A percentile compares a stretch with the other conserved stretches of the same genome.
Conservation (phyloP, 2,888 invertebrate species). For the Achlya flavicornis region DNA sequence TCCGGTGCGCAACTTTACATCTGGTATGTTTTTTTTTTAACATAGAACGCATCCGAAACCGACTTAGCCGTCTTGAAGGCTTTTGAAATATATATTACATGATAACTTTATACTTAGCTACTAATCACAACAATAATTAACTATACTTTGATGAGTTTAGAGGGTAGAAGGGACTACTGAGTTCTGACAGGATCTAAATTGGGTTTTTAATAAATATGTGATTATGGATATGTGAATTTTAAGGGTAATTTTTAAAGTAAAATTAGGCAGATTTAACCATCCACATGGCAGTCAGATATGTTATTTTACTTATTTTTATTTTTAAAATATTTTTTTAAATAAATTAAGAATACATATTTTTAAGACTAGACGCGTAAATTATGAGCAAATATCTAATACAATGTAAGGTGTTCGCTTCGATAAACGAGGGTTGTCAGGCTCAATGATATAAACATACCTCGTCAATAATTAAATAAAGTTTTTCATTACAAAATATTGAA, state of each 20-base stretch:
- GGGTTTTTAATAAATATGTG: neutral
- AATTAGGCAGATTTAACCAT: neutral
- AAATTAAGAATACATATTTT: too few relatives aligned
- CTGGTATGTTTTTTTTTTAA: neutral
- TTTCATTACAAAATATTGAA: neutral
- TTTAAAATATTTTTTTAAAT: neutral
- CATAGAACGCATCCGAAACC: conserved; percentile 25
- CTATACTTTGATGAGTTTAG: conserved; percentile 41
- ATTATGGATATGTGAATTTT: neutral
- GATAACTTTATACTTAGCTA: conserved; percentile 68
- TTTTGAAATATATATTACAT: conserved; percentile 64
- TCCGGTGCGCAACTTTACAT: conserved; percentile 46
- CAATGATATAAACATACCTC: conserved; percentile 45
- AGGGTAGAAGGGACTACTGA: conserved; percentile 20
- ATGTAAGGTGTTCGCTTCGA: conserved; percentile 35
- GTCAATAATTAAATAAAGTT: conserved; percentile 35
- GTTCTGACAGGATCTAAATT: neutral
- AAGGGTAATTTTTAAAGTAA: neutral
- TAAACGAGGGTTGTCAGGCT: conserved; percentile 57
- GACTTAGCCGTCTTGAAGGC: conserved; percentile 79
- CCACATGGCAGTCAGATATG: neutral
- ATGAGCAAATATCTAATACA: neutral
- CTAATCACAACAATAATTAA: conserved; percentile 77
- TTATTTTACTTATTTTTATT: neutral
- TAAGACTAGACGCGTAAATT: neutral